Base-by-base conservation (phyloP, 1,140 invertebrate genomes). In the Heliconius melpomene region DNA sequence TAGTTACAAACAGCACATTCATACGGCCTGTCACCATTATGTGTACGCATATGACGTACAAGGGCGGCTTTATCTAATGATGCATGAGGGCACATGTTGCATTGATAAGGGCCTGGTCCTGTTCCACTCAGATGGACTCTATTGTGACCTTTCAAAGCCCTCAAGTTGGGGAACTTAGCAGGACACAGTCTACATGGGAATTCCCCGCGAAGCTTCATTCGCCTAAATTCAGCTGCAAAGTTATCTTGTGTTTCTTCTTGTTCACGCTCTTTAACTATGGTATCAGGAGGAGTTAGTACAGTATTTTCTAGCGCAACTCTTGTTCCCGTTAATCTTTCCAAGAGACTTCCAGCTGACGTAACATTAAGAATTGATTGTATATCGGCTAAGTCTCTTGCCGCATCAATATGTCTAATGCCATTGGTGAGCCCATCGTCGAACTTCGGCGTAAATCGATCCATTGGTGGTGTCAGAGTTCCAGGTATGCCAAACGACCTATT, bases 1-100 rank as follows among this genome's bases (percentile, higher is more conserved):
- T 98, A 99, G 85, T 98, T 98, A 92, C 99, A 99, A 2, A 99
- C 96, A 1, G 97, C 96, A 88, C 99, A 99, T 88, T 99, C 98
- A 88, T 98, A 99, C 0, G 98, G 98, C 7, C 98, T 95, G 86
- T 99, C 98, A 0, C 98, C 98, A 88, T 99, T 99, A 93, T 99
- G 98, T 3, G 97, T 97, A 82, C 98, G 95, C 96, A 99, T 97
- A 90, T 99, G 97, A 40, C 98, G 96, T 3, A 98, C 96, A 3
- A 99, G 90, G 1, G 98, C 98, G 13, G 97, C 97, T 90, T 99
- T 99, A 85, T 99, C 98, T 50, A 97, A 96, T 80, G 98, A 98
- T 1, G 96, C 96, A 91, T 98, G 98, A 2, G 98, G 96, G 85
- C 98, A 99, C 96, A 99, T 97, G 86, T 98, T 98, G 93, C 98